phyloP scores from a whole-genome alignment of 2,113 vertebrate genomes.

The Bolborhynchus lineola region DNA sequence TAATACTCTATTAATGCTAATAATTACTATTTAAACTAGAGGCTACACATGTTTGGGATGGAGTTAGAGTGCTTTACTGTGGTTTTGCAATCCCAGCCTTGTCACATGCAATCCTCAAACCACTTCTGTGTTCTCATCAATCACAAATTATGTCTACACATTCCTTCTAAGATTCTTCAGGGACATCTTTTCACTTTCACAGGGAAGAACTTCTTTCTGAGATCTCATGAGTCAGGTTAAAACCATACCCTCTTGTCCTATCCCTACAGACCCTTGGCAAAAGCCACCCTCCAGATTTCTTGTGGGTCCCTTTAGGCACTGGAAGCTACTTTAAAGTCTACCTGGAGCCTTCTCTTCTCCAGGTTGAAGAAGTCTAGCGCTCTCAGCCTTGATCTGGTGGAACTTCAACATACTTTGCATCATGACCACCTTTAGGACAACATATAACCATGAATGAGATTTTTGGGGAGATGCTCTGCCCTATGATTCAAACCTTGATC shows the following conservation, averaged over 20 bases:
- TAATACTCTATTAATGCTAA: not conserved
- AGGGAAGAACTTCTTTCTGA: not conserved
- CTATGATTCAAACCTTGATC: not conserved
- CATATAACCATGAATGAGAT: not conserved
- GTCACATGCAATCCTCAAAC: not conserved
- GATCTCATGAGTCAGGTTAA: not conserved
- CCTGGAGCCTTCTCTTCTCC: not conserved
- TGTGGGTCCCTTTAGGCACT: not conserved
- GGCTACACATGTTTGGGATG: not conserved
- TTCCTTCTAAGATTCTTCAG: not conserved
- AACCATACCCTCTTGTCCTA: not conserved
- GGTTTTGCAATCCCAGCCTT: not conserved
- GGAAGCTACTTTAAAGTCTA: not conserved
- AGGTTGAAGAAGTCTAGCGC: not conserved
- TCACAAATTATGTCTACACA: not conserved
- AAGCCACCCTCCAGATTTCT: not conserved
- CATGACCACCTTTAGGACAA: accelerated
- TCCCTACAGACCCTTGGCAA: not conserved
- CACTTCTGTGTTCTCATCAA: not conserved
- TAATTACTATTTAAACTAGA: not conserved
- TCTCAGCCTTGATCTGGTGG: not conserved
- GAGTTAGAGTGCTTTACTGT: not conserved
- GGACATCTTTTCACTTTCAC: not conserved
- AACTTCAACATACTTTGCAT: not conserved
- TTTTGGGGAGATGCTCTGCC: not conserved